Conservation (phyloP, 2,888 invertebrate species). For the Nebria salina region DNA sequence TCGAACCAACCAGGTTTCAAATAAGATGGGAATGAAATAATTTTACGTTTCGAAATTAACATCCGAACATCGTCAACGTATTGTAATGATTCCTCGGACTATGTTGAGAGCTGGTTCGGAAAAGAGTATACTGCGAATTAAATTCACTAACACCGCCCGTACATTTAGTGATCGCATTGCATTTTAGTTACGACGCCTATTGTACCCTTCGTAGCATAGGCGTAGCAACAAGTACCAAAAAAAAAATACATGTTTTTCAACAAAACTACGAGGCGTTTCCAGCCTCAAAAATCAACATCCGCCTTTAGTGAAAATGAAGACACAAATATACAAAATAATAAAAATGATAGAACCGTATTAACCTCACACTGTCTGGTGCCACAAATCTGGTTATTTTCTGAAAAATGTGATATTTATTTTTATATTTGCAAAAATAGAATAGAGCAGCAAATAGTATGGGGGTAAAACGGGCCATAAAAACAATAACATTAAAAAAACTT, state of each 20-base stretch:
- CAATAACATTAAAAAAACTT: slow-evolving; percentile 27
- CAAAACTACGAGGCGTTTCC: not conserved
- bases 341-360: not conserved
- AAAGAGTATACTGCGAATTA: not conserved
- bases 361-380: not conserved
- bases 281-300: not conserved
- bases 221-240: not conserved
- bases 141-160: slow-evolving; percentile 1
- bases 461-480: not conserved
- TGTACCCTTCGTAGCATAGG: not conserved
- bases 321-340: slow-evolving; percentile 21
- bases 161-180: slow-evolving; percentile 7
- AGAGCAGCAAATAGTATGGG: slow-evolving; percentile 2
- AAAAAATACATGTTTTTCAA: slow-evolving; percentile 12
- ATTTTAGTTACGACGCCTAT: slow-evolving; percentile 3
- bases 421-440: not conserved
- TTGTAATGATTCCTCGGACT: too few species aligned
- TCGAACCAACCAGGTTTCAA: not conserved
- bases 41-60: not conserved
- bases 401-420: not conserved
- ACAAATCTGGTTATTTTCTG: not conserved
- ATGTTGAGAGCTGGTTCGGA: too few species aligned
- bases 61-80: not conserved
- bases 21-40: not conserved
- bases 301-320: slow-evolving; percentile 5